phyloP scores from a whole-genome alignment of 2,888 invertebrate genomes.

The Digitonthophagus gazella region DNA sequence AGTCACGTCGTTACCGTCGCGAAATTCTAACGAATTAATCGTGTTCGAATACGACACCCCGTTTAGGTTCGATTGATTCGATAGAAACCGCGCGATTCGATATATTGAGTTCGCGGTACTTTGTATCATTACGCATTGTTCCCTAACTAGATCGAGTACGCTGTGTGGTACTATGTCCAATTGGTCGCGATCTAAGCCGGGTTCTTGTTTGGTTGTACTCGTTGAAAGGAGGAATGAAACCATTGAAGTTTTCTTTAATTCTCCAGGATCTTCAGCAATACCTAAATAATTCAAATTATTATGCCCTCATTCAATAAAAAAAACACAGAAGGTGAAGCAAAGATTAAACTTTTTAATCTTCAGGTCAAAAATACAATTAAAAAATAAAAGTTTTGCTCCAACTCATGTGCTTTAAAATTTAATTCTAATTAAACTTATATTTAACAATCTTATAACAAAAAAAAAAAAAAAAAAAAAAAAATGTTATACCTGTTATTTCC shows the following conservation, averaged over 20 bases:
- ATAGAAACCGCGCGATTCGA: slow-evolving; percentile 55
- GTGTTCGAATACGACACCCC: slow-evolving; percentile 45
- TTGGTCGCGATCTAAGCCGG: slow-evolving; percentile 46
- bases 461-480: no score
- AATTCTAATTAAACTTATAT: no score
- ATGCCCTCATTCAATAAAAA: not conserved
- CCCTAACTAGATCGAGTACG: slow-evolving; percentile 71
- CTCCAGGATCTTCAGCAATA: slow-evolving; percentile 70
- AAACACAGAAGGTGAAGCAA: not conserved
- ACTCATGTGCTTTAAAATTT: no score
- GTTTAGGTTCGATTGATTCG: slow-evolving; percentile 42
- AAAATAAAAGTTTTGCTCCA: not conserved
- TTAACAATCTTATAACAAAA: no score
- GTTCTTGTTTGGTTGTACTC: slow-evolving; percentile 45
- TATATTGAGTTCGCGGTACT: slow-evolving; percentile 66
- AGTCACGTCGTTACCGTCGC: slow-evolving; percentile 84
- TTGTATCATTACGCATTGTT: slow-evolving; percentile 74
- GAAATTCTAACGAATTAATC: slow-evolving; percentile 72
- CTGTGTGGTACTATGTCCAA: slow-evolving; percentile 59
- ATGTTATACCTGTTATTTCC: slow-evolving; percentile 83
- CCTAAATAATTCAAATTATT: slow-evolving; percentile 46
- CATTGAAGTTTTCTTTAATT: slow-evolving; percentile 61
- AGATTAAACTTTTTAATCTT: not conserved
- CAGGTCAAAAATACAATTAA: not conserved
- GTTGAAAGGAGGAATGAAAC: slow-evolving; percentile 50